Percentiles rank a stretch among this genome's conserved stretches.
Evolutionary conservation across 64 coral and sea anemone species (phyloP).

Genomic region (Stichodactyla mertensii): DNA sequence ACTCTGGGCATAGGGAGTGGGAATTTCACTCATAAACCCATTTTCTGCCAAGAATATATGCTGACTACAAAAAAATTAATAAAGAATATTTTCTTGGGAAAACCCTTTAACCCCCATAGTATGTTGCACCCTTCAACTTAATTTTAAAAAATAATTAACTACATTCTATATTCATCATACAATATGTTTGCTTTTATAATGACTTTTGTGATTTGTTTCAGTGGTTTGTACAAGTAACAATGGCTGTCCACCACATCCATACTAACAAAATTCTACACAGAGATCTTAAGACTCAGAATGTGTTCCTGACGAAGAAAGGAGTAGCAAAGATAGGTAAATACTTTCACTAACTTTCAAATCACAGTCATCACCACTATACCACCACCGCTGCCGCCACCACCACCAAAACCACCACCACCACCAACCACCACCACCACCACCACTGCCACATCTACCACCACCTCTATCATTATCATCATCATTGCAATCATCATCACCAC

Average conservation of each 20-base stretch:
- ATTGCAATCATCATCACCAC: too few species aligned
- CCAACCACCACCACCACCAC: too few species aligned
- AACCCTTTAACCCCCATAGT: too few species aligned
- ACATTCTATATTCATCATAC: too few species aligned
- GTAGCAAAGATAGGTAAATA: slow-evolving; percentile 41
- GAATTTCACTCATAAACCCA: not conserved
- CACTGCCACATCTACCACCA: too few species aligned
- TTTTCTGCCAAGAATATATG: not conserved
- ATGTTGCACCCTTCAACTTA: too few species aligned
- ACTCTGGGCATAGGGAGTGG: too few species aligned
- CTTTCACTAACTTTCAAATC: not conserved
- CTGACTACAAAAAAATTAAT: too few species aligned
- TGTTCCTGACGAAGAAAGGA: slow-evolving; percentile 94
- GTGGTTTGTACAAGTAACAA: slow-evolving; percentile 97
- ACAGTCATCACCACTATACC: not conserved
- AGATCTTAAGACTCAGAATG: slow-evolving; percentile 95
- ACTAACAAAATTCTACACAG: slow-evolving; percentile 89
- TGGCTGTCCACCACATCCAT: slow-evolving; percentile 96
- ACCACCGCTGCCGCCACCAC: not conserved
- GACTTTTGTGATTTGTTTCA: slow-evolving; percentile 6
- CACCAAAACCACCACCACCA: not conserved
- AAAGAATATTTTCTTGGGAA: too few species aligned
- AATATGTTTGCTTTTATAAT: too few species aligned
- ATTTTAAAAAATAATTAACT: too few species aligned
- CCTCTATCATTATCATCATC: too few species aligned